These are phyloP conservation scores for Mesochorus sp. DNA, from an alignment of 2,888 invertebrate species.

Conservation along the genomic window DNA sequence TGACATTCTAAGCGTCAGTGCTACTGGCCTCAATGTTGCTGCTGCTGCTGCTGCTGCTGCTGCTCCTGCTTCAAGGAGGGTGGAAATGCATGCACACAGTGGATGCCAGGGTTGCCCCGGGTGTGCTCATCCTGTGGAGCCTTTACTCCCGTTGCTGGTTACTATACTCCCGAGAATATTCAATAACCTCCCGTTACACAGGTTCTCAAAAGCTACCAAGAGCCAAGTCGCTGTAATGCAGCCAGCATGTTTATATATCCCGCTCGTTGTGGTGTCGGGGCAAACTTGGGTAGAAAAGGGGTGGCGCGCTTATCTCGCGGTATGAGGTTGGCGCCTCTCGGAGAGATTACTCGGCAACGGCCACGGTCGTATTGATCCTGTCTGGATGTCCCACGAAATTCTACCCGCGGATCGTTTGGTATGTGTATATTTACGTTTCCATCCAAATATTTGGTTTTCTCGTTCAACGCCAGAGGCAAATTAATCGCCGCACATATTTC, in stretches of 20 bases:
- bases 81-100: constrained; percentile 20
- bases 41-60: background rate
- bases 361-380: constrained; percentile 67
- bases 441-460: background rate
- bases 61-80: too few species aligned
- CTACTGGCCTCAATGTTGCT: constrained; percentile 32
- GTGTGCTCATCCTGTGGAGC: constrained; percentile 39
- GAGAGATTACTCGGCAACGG: constrained; percentile 59
- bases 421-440: background rate
- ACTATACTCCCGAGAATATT: constrained; percentile 1
- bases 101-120: constrained; percentile 28
- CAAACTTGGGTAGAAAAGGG: constrained; percentile 19
- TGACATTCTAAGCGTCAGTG: constrained; percentile 21
- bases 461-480: background rate
- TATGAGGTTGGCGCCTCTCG: constrained; percentile 60
- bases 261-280: constrained; percentile 24
- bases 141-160: constrained; percentile 15
- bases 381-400: constrained; percentile 63
- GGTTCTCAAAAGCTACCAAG: constrained; percentile 41
- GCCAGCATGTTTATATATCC: constrained; percentile 49
- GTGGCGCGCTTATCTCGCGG: constrained; percentile 51
- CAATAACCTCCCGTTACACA: constrained; percentile 3
- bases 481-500: background rate
- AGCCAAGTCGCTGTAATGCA: constrained; percentile 23
- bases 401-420: constrained; percentile 29